Conservation (phyloP, 2,888 invertebrate genomes). For the Drosophila planitibia region DNA sequence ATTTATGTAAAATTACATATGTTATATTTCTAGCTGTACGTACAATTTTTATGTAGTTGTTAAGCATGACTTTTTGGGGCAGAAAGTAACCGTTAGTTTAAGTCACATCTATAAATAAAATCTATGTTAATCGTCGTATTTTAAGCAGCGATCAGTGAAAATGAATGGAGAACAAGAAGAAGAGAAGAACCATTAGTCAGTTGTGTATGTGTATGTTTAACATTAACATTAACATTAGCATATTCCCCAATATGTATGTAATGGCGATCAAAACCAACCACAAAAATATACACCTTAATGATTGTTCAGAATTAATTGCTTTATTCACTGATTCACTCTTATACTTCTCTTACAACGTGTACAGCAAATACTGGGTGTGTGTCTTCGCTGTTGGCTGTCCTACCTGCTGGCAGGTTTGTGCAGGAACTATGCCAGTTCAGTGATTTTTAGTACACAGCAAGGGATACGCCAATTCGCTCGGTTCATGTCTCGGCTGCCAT, state of each 20-base stretch:
- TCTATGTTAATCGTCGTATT: constrained; percentile 5
- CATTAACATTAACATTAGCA: constrained; percentile 19
- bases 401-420: background rate
- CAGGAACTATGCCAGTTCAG: background rate
- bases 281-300: constrained; percentile 49
- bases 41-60: constrained; percentile 70
- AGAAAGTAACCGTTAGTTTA: constrained; percentile 59
- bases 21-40: constrained; percentile 65
- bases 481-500: constrained; percentile 15
- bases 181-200: constrained; percentile 44
- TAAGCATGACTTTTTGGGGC: constrained; percentile 53
- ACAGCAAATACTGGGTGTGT: constrained; percentile 4
- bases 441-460: constrained; percentile 5
- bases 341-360: background rate
- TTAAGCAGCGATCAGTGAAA: constrained; percentile 38
- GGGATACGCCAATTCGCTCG: constrained; percentile 23
- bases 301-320: constrained; percentile 32
- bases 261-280: constrained; percentile 30
- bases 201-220: constrained; percentile 27
- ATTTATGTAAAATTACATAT: constrained; percentile 28
- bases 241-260: constrained; percentile 16
- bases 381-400: background rate
- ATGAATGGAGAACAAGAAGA: background rate
- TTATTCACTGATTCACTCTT: constrained; percentile 1
- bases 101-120: constrained; percentile 15